Evolutionary conservation across 2,113 vertebrate genomes (phyloP).

Genomic region (Sorex fumeus): DNA sequence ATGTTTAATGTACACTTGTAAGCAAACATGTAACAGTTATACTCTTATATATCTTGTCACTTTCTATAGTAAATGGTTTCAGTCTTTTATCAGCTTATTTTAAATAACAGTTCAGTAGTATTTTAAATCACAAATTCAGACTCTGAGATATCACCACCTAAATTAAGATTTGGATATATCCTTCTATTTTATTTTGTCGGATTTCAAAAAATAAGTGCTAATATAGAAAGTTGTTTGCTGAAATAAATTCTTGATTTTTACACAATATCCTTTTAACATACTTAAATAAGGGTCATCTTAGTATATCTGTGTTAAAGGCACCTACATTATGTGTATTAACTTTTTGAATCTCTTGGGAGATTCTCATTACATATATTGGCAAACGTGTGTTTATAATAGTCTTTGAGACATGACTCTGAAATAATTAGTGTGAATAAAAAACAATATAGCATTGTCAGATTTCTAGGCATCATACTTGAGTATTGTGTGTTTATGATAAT

Average conservation of each 20-base stretch:
- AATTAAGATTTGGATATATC: neutral
- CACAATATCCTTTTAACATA: neutral
- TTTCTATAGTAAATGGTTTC: neutral
- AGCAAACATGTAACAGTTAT: neutral
- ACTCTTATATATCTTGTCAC: neutral
- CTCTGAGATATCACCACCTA: neutral
- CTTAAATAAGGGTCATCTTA: neutral
- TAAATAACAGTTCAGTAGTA: neutral
- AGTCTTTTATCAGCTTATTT: neutral
- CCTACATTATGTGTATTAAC: neutral
- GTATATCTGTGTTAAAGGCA: neutral
- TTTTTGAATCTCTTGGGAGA: neutral
- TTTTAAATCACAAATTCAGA: neutral
- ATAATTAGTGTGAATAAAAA: constrained; percentile 71
- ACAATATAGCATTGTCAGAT: constrained; percentile 65
- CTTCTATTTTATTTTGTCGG: neutral
- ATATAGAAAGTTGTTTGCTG: neutral
- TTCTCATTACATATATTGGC: neutral
- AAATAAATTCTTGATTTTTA: constrained; percentile 5
- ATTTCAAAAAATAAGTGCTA: neutral
- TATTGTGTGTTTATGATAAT: constrained; percentile 72
- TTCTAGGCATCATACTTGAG: constrained; percentile 72
- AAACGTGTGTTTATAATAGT: constrained; percentile 35
- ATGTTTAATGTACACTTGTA: neutral
- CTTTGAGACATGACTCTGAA: constrained; percentile 57